Base-by-base conservation (phyloP, 1,140 invertebrate species). In the Drosophila serrata region DNA sequence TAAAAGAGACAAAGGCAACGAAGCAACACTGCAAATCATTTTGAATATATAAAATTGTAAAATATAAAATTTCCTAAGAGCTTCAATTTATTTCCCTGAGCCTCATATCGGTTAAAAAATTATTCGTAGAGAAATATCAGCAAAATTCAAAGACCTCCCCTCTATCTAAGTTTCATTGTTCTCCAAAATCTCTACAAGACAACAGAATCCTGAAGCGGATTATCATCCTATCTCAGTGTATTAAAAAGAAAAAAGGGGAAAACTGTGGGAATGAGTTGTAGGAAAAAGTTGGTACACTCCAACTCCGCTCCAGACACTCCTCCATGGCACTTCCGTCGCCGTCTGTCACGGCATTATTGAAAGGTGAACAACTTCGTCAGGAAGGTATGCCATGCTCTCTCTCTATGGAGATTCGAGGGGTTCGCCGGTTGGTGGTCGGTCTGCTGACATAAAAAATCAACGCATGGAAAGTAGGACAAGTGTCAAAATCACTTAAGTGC, bases 401-500 rank as follows among this genome's bases (percentile, higher is more conserved):
- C n/a, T 40, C 48, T 40, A 46, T 17, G 43, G 48, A 53, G 57
- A 62, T 69, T 43, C 46, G 17, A 13, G 15, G 45, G 39, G 27
- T n/a, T n/a, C 9, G 31, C 9, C 27, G 40, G 53, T 57, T 57
- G 49, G 35, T 62, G 53, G 39, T 62, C 60, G 51, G 39, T 59
- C 57, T 84, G 84, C 84, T 87, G 84, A 87, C 84, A 87, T 81
- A 87, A 88, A 87, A 79, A 87, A 87, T 88, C 84, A 87, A 87
- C 84, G 84, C 84, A 87, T 87, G 84, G 80, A 87, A 87, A 87
- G 84, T 87, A 68, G 84, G 84, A 87, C 84, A 87, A 87, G 84
- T 87, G 84, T 87, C 84, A 87, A 87, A 87, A 87, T 87, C 84
- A 87, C 84, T 87, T 87, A 87, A 87, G 84, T 84, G 84, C 84